A percentile compares a stretch with the other conserved stretches of the same genome.
These are phyloP conservation scores for Castor canadensis DNA, from an alignment of 2,113 vertebrate genomes.

Conservation along the genomic window DNA sequence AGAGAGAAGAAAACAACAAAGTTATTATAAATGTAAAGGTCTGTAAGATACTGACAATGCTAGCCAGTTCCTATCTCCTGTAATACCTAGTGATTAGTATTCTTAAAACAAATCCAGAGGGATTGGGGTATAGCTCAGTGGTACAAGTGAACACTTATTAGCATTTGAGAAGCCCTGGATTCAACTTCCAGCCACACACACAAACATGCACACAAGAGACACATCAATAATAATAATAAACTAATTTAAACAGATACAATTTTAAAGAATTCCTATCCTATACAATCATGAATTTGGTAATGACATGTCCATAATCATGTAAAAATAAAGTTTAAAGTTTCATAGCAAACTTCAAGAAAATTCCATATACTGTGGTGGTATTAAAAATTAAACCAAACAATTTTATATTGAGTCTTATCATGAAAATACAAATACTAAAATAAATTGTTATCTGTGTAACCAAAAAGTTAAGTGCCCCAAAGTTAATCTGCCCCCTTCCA, in stretches of 20 bases:
- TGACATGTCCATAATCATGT: neutral
- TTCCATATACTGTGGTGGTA: neutral
- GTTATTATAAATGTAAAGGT: neutral
- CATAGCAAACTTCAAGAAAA: constrained; percentile 45
- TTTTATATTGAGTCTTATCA: neutral
- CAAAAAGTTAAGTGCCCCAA: neutral
- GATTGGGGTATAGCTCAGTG: neutral
- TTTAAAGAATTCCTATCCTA: neutral
- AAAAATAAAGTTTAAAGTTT: constrained; percentile 8
- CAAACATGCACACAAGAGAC: neutral
- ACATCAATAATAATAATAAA: neutral
- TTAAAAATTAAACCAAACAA: constrained; percentile 40
- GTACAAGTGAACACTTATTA: neutral
- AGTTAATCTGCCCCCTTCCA: neutral
- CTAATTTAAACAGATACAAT: no score
- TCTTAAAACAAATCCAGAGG: neutral
- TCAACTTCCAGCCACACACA: neutral
- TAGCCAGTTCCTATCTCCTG: neutral
- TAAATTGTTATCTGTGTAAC: neutral
- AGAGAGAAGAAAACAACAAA: neutral
- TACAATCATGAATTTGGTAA: neutral
- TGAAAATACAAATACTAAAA: constrained; percentile 36
- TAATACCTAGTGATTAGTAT: neutral
- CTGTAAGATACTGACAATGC: neutral
- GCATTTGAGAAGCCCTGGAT: neutral